A percentile compares a stretch with the other conserved stretches of the same genome.
Evolutionary conservation across 2,888 invertebrate species (phyloP).

Genomic region (Pammene fasciana): DNA sequence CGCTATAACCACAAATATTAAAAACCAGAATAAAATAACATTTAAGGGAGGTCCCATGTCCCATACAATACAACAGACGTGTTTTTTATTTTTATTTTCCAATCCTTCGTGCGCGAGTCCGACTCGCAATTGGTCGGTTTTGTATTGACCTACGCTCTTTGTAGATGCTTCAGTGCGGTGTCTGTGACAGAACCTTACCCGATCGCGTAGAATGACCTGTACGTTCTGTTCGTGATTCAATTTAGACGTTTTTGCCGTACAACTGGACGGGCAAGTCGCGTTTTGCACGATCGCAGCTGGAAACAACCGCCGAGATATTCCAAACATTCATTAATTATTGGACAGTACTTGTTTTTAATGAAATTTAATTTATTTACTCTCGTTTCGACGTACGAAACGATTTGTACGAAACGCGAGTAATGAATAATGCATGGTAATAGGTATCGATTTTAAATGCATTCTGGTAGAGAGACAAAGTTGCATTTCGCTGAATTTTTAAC

Average conservation of each 20-base stretch:
- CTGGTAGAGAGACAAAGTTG: conserved; percentile 11
- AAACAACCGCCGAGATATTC: conserved; percentile 44
- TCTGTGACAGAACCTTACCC: conserved; percentile 29
- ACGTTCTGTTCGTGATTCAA: conserved; percentile 50
- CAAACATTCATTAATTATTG: conserved; percentile 49
- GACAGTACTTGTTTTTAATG: conserved; percentile 43
- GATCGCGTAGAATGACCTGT: conserved; percentile 50
- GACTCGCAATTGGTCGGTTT: too few relatives aligned
- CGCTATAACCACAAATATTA: too few relatives aligned
- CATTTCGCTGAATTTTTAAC: neutral
- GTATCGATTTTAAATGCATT: conserved; percentile 21
- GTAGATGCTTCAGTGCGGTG: too few relatives aligned
- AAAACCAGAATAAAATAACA: too few relatives aligned
- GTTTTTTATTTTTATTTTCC: too few relatives aligned
- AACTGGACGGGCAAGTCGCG: conserved; percentile 35
- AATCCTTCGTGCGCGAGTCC: too few relatives aligned
- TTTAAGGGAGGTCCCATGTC: too few relatives aligned
- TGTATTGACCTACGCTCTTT: too few relatives aligned
- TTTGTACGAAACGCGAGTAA: conserved; percentile 33
- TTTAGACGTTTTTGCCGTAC: conserved; percentile 53
- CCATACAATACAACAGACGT: too few relatives aligned
- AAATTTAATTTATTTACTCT: conserved; percentile 37
- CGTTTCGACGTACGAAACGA: conserved; percentile 34
- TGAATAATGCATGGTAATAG: conserved; percentile 23
- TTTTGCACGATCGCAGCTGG: conserved; percentile 38